Base-by-base conservation (phyloP, 2,113 vertebrate genomes). In the Siniperca knerii region DNA sequence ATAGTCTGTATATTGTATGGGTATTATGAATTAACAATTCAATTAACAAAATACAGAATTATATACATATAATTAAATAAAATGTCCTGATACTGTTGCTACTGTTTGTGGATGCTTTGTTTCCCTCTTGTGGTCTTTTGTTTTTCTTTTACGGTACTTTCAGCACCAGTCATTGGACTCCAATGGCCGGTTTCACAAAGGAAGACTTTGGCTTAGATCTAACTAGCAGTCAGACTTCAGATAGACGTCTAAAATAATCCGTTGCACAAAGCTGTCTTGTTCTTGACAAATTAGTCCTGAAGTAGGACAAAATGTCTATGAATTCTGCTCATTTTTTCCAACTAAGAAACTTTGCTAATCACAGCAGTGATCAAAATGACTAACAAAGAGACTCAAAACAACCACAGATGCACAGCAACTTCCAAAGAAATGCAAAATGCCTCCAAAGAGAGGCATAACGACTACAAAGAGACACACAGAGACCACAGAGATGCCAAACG, bases 11-110 rank as follows among this genome's bases (percentile, higher is more conserved):
- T 95, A 96, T 95, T 95, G 93, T 95, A 94, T 96, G 93, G 94
- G 91, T 95, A 96, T 96, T 95, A 95, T 94, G 87, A 95, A 94
- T 94, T 93, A 93, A 95, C 95, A 29, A 29, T 29, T 29, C 85
- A 25, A 92, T 95, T 95, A 96, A 95, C 92, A 94, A 93, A 94
- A 92, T 94, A 91, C 93, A 90, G 86, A 95, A 92, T 96, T 95
- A 92, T 96, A 95, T 95, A 96, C 93, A 94, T 95, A 95, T 95
- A 94, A 92, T 95, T 90, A 92, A 96, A 95, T 96, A 96, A 95
- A 96, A 93, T 90, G 94, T 94, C 92, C 93, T 95, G 91, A 95
- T 96, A 95, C 94, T 93, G 93, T 95, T 93, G 82, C 79, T 70
- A 42, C n/a, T 77, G 64, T 76, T 75, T 79, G 46, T 75, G 67